Evolutionary conservation across 1,140 invertebrate species (phyloP).

Genomic region (Daktulosphaira vitifoliae): DNA sequence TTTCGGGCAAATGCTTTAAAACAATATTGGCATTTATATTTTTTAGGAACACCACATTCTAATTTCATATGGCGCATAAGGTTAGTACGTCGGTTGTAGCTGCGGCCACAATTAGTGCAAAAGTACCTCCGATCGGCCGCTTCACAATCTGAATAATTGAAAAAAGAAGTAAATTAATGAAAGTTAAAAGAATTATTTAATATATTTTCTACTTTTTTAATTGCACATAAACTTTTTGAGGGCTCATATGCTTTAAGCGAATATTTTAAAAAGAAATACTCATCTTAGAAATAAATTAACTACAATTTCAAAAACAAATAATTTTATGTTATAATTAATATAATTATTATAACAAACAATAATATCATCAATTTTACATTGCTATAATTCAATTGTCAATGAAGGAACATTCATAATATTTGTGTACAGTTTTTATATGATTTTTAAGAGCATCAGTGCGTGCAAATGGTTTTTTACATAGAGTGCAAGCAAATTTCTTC

Average conservation of each 20-base stretch:
- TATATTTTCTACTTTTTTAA: too few relatives aligned
- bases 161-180: too few relatives aligned
- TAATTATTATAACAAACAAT: constrained; percentile 38
- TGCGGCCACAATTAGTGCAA: constrained; percentile 56
- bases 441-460: constrained; percentile 39
- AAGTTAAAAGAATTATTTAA: too few relatives aligned
- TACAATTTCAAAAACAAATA: not conserved
- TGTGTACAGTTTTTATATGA: constrained; percentile 41
- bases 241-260: too few relatives aligned
- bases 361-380: constrained; percentile 41
- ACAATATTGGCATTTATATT: constrained; percentile 46
- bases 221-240: too few relatives aligned
- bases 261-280: not conserved
- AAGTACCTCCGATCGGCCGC: constrained; percentile 37
- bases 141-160: not conserved
- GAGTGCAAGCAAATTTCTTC: constrained; percentile 36
- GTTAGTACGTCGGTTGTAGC: constrained; percentile 70
- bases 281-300: not conserved
- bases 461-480: constrained; percentile 39
- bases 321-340: not conserved
- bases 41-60: constrained; percentile 58
- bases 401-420: constrained; percentile 39
- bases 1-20: not conserved
- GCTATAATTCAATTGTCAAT: too few relatives aligned
- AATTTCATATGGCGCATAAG: constrained; percentile 70